Conservation (phyloP, 2,113 vertebrate species). For the Tragelaphus strepsiceros region DNA sequence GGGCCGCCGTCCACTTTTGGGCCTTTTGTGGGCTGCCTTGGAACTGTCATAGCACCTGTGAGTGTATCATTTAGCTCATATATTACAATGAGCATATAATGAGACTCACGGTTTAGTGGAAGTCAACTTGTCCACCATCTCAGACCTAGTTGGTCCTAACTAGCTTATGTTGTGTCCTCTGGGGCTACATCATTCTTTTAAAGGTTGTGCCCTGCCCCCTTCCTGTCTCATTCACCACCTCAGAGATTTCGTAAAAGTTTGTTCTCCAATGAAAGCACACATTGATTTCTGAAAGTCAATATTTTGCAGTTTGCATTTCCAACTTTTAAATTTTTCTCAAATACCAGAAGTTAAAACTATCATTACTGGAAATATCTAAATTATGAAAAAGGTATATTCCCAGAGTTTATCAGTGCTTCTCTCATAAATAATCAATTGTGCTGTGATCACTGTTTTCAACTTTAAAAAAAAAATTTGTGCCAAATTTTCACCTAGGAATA, state of each 20-base stretch:
- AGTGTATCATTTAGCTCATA: background rate
- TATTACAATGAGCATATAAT: background rate
- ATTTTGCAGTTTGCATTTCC: constrained; percentile 7
- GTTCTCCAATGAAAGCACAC: constrained; percentile 20
- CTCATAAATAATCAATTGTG: background rate
- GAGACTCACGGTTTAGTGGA: background rate
- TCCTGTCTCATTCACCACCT: background rate
- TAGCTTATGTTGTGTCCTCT: background rate
- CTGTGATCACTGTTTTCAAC: background rate
- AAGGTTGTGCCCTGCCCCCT: background rate
- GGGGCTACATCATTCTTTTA: background rate
- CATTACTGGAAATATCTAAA: background rate
- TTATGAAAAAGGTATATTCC: background rate
- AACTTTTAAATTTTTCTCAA: constrained; percentile 23
- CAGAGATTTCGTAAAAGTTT: background rate
- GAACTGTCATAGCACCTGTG: background rate
- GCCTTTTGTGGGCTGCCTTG: background rate
- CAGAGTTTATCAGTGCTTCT: background rate
- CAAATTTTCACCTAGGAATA: constrained; percentile 2
- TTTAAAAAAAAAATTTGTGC: background rate
- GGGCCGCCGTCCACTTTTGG: background rate
- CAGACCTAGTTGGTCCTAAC: background rate
- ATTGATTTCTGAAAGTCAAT: background rate
- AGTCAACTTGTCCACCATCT: background rate
- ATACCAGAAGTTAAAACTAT: constrained; percentile 2